These are phyloP conservation scores for Channa maculata DNA, from an alignment of 2,113 vertebrate genomes.

Conservation along the genomic window DNA sequence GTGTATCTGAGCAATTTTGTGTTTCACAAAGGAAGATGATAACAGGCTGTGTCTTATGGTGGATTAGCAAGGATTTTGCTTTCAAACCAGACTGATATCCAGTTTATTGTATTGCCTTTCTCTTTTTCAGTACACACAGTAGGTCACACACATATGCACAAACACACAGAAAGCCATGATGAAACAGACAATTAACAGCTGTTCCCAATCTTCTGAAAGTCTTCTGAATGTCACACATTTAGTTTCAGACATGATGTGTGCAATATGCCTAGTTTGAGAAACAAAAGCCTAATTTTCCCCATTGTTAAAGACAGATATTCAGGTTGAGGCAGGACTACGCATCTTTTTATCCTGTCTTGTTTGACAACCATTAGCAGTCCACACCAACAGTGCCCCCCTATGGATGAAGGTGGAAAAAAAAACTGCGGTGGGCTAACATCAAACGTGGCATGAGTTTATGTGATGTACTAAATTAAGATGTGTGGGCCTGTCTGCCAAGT, in stretches of 20 bases:
- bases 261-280: not conserved
- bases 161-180: not conserved
- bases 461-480: slow-evolving; percentile 54
- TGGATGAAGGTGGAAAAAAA: slow-evolving; percentile 13
- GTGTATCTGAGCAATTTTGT: slow-evolving; percentile 15
- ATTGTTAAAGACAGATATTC: not conserved
- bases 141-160: slow-evolving; percentile 18
- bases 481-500: slow-evolving; percentile 37
- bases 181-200: not conserved
- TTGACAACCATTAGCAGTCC: not conserved
- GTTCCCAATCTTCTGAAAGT: not conserved
- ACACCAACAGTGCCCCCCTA: slow-evolving; percentile 49
- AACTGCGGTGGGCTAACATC: slow-evolving; percentile 6
- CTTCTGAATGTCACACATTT: not conserved
- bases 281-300: not conserved
- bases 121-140: slow-evolving; percentile 33
- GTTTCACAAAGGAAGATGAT: slow-evolving; percentile 21
- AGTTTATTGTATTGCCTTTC: slow-evolving; percentile 51
- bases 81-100: slow-evolving; percentile 40
- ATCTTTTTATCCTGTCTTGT: slow-evolving; percentile 1
- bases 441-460: slow-evolving; percentile 1
- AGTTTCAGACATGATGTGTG: not conserved
- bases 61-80: slow-evolving; percentile 64
- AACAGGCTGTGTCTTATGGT: slow-evolving; percentile 34
- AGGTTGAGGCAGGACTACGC: not conserved